These are phyloP conservation scores for Knipowitschia caucasica DNA, from an alignment of 2,797 vertebrate genomes.

Conservation along the genomic window DNA sequence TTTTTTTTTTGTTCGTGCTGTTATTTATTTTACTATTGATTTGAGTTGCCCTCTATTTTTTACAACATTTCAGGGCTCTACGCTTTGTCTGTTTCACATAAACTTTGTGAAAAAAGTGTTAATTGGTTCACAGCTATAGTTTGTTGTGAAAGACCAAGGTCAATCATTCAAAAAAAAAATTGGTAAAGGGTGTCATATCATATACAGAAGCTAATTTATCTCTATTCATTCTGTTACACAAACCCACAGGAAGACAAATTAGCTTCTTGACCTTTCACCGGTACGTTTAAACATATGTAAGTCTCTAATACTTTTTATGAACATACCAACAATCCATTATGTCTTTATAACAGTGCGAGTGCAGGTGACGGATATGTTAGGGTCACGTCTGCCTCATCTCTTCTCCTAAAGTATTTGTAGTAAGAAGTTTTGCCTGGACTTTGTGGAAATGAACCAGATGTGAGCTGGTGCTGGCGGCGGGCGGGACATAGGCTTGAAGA, in stretches of 20 bases:
- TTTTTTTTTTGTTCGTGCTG: too few species aligned
- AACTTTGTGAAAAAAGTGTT: too few species aligned
- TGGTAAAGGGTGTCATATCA: slow-evolving; percentile 16
- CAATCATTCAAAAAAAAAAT: not conserved
- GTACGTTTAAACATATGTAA: slow-evolving; percentile 26
- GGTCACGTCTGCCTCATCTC: slow-evolving; percentile 37
- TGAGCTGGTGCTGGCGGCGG: slow-evolving; percentile 43
- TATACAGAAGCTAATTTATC: slow-evolving; percentile 31
- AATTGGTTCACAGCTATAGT: too few species aligned
- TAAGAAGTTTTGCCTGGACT: slow-evolving; percentile 36
- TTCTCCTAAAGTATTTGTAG: slow-evolving; percentile 31
- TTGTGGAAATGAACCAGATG: slow-evolving; percentile 65
- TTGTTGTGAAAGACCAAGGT: too few species aligned
- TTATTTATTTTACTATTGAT: too few species aligned
- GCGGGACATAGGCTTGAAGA: slow-evolving; percentile 55
- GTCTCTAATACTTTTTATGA: slow-evolving; percentile 24
- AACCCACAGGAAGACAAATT: slow-evolving; percentile 17
- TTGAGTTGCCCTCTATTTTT: too few species aligned
- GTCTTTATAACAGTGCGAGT: slow-evolving; percentile 17
- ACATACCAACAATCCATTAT: slow-evolving; percentile 27
- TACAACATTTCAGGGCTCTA: too few species aligned
- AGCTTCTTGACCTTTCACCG: slow-evolving; percentile 20
- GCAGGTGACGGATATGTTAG: slow-evolving; percentile 11
- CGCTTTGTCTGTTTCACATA: too few species aligned
- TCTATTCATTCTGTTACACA: slow-evolving; percentile 11